A percentile compares a stretch with the other conserved stretches of the same genome.
Conservation (phyloP, 2,888 invertebrate genomes). For the Drosophila setosimentum region DNA sequence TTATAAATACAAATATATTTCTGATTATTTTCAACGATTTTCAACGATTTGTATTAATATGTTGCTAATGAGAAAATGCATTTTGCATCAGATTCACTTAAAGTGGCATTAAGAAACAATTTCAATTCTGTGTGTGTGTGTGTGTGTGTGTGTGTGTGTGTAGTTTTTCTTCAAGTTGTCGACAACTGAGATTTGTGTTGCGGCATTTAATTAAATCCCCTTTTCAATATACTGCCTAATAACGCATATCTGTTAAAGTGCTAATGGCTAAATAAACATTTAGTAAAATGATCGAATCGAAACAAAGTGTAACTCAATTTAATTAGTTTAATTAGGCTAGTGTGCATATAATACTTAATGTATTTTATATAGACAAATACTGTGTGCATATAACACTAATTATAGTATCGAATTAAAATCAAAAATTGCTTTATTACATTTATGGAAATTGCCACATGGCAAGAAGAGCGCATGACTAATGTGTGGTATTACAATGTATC, state of each 20-base stretch:
- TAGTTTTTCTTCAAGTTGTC: neutral
- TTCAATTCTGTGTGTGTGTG: neutral
- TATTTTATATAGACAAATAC: neutral
- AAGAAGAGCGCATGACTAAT: conserved; percentile 36
- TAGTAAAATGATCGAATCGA: neutral
- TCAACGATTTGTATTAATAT: neutral
- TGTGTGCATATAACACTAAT: neutral
- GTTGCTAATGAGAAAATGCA: neutral
- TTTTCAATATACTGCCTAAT: neutral
- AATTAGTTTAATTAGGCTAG: neutral
- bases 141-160: neutral
- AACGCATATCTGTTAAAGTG: neutral
- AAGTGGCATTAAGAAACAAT: neutral
- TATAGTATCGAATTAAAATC: neutral
- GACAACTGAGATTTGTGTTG: neutral
- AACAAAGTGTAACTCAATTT: neutral
- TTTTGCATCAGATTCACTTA: neutral
- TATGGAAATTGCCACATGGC: conserved; percentile 18
- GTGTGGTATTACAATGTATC: conserved; percentile 12
- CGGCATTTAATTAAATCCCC: neutral
- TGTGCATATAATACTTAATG: neutral
- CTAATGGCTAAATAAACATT: neutral
- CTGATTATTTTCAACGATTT: neutral
- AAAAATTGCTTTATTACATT: conserved; percentile 14
- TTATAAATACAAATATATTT: too few species aligned